These are phyloP conservation scores for Cricetomys ansorgei DNA, from an alignment of 2,113 vertebrate species.

Conservation along the genomic window DNA sequence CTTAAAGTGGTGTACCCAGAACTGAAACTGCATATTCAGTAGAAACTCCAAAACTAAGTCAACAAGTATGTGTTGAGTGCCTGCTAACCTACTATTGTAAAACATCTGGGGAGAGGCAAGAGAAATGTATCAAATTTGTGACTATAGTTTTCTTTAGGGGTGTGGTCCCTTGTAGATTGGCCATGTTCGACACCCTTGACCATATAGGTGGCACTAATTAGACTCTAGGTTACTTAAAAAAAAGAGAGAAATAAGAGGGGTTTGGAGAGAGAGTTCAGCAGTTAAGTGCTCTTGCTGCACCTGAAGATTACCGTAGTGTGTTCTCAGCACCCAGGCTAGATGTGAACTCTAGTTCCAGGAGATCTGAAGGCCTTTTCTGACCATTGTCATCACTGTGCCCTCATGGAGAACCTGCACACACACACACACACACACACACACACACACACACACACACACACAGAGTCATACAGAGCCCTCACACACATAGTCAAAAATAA, in stretches of 20 bases:
- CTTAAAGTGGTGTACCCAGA: background rate
- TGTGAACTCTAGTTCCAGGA: background rate
- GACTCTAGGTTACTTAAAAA: background rate
- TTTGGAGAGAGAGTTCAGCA: background rate
- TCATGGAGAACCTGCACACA: background rate
- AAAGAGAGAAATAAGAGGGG: background rate
- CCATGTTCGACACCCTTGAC: background rate
- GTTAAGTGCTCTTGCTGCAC: background rate
- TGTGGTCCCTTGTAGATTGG: background rate
- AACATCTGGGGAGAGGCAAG: background rate
- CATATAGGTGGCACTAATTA: background rate
- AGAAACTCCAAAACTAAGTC: constrained; percentile 22
- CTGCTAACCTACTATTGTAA: background rate
- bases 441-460: background rate
- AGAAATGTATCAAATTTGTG: background rate
- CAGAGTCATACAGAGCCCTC: too few species aligned
- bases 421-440: background rate
- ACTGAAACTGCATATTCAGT: background rate
- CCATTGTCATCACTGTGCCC: background rate
- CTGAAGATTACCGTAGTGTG: too few species aligned
- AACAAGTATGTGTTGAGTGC: background rate
- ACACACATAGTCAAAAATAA: background rate
- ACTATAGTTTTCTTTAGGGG: background rate
- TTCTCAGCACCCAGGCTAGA: background rate
- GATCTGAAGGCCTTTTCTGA: too few species aligned